These are phyloP conservation scores for Lamellibrachia columna DNA, from an alignment of 2,888 invertebrate genomes.

Conservation along the genomic window DNA sequence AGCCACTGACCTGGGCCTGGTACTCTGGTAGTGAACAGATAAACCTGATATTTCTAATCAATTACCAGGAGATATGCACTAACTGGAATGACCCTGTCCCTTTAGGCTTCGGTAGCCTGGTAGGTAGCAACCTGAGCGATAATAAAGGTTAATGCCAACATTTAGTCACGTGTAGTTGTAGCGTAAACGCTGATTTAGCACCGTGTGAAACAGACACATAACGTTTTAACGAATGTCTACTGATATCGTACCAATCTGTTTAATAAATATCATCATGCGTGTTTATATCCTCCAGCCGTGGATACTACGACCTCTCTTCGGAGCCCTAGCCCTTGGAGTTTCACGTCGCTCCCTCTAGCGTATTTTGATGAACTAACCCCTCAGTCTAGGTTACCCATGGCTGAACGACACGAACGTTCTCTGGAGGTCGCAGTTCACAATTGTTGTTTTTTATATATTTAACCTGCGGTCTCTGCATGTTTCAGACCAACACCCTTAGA, in stretches of 20 bases:
- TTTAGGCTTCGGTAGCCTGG: no score
- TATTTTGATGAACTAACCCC: neutral
- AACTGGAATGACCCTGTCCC: neutral
- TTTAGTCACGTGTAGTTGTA: neutral
- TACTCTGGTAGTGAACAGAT: no score
- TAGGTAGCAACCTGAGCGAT: neutral
- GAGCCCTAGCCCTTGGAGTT: neutral
- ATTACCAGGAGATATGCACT: no score
- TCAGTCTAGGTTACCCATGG: neutral
- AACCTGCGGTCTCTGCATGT: no score
- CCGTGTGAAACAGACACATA: neutral
- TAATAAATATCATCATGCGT: neutral
- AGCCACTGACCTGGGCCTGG: no score
- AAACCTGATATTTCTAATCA: no score
- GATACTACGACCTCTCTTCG: neutral
- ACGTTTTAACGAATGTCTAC: neutral
- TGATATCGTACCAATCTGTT: neutral
- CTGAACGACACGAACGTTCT: neutral
- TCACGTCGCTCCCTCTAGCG: neutral
- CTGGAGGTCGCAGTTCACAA: no score
- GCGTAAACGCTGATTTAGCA: neutral
- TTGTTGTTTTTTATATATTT: no score
- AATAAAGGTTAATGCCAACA: neutral
- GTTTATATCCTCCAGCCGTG: neutral
- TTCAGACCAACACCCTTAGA: no score